These are phyloP conservation scores for Zaprionus lachaisei DNA, from an alignment of 1,140 invertebrate species.

Conservation along the genomic window DNA sequence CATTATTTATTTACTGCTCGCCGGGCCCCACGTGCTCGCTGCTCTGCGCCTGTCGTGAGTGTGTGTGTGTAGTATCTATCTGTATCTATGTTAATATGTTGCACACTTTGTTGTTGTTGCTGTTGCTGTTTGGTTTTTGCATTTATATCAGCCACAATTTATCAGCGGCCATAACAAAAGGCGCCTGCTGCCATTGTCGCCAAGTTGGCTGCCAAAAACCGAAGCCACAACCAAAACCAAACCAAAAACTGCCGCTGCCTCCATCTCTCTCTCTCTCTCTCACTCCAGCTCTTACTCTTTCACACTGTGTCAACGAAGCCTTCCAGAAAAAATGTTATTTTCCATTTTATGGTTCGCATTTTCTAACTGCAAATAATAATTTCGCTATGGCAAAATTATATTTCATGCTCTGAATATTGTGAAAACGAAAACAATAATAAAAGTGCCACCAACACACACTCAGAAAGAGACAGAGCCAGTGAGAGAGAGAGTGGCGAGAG, in stretches of 20 bases:
- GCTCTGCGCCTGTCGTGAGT: background rate
- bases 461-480: slow-evolving; percentile 2
- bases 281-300: background rate
- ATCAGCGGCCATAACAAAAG: slow-evolving; percentile 78
- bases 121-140: slow-evolving; percentile 64
- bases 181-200: slow-evolving; percentile 66
- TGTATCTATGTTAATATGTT: slow-evolving; percentile 72
- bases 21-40: slow-evolving; percentile 8
- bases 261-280: background rate
- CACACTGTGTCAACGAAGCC: background rate
- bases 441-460: slow-evolving; percentile 42
- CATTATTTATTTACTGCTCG: slow-evolving; percentile 82
- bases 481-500: background rate
- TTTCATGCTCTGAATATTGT: slow-evolving; percentile 77
- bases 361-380: slow-evolving; percentile 81
- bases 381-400: slow-evolving; percentile 66
- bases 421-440: slow-evolving; percentile 62
- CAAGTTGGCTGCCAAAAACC: slow-evolving; percentile 79
- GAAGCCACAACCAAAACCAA: slow-evolving; percentile 62
- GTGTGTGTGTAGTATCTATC: slow-evolving; percentile 24
- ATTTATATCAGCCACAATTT: slow-evolving; percentile 80
- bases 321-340: slow-evolving; percentile 22
- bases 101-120: slow-evolving; percentile 62
- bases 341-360: slow-evolving; percentile 64
- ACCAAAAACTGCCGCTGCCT: slow-evolving; percentile 56